Percentiles rank a stretch among this genome's conserved stretches.
phyloP scores from a whole-genome alignment of 1,140 invertebrate species.

The Saxidomus purpurata region DNA sequence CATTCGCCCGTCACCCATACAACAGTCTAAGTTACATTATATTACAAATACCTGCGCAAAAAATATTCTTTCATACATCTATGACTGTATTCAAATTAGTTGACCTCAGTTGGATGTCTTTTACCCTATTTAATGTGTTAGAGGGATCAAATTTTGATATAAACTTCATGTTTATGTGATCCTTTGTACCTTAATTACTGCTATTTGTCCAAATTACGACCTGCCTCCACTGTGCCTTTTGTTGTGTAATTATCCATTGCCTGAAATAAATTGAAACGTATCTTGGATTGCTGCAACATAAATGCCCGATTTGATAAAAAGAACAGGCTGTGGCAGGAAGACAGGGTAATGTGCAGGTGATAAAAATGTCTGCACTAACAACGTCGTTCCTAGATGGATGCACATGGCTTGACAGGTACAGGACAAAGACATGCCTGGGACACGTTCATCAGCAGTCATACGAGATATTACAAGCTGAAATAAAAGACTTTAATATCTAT shows the following conservation, averaged over 20 bases:
- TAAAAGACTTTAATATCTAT: not conserved
- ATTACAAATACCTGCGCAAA: not conserved
- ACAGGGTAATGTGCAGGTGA: not conserved
- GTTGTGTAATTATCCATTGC: not conserved
- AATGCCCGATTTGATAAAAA: not conserved
- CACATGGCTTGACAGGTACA: not conserved
- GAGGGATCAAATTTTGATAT: conserved; percentile 40
- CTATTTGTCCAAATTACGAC: not conserved
- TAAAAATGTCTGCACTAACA: conserved; percentile 40
- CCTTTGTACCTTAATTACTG: conserved; percentile 12
- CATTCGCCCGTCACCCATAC: no score
- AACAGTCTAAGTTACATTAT: not conserved
- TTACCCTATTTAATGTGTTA: not conserved
- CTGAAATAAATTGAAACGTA: not conserved
- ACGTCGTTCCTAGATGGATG: not conserved
- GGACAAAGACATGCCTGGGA: not conserved
- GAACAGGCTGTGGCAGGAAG: not conserved
- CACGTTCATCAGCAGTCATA: not conserved
- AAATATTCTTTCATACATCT: not conserved
- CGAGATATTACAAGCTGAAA: not conserved
- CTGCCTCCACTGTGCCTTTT: not conserved
- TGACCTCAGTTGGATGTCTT: conserved; percentile 11
- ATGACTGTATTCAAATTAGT: not conserved
- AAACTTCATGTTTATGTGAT: conserved; percentile 43
- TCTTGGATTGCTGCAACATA: not conserved